Percentiles rank a stretch among this genome's conserved stretches.
Conservation (phyloP, 1,140 invertebrate genomes). For the Drosophila ohnishii region DNA sequence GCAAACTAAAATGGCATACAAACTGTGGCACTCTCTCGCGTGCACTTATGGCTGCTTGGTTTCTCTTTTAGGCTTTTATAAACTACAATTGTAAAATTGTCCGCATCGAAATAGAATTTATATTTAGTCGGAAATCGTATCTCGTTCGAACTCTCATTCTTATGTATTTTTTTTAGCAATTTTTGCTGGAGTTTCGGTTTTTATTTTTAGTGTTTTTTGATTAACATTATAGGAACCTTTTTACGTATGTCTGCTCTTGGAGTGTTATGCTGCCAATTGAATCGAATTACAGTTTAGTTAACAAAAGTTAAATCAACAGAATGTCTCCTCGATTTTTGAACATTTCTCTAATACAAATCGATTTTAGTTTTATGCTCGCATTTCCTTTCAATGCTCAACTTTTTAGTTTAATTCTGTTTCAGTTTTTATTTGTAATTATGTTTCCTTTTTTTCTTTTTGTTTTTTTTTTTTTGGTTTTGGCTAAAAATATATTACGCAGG, state of each 20-base stretch:
- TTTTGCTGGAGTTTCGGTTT: constrained; percentile 39
- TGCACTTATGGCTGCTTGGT: constrained; percentile 26
- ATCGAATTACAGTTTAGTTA: constrained; percentile 40
- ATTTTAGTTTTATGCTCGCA: constrained; percentile 18
- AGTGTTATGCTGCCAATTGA: constrained; percentile 38
- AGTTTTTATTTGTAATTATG: constrained; percentile 18
- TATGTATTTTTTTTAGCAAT: constrained; percentile 10
- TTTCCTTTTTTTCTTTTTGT: constrained; percentile 24
- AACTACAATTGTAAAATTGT: constrained; percentile 77
- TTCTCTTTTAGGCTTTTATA: constrained; percentile 48
- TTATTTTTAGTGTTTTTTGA: constrained; percentile 60
- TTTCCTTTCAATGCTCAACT: constrained; percentile 40
- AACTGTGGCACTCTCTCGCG: constrained; percentile 36
- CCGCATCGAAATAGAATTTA: constrained; percentile 68
- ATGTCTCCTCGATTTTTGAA: constrained; percentile 59
- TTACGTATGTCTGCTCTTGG: constrained; percentile 74
- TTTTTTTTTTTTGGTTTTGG: constrained; percentile 46
- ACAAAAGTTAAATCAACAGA: constrained; percentile 34
- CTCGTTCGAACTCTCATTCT: constrained; percentile 25
- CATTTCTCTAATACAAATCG: constrained; percentile 68
- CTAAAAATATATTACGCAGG: constrained; percentile 83
- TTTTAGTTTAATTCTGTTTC: constrained; percentile 38
- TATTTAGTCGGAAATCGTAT: constrained; percentile 33
- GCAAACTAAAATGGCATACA: constrained; percentile 70
- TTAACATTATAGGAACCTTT: constrained; percentile 82